phyloP scores from a whole-genome alignment of 1,140 invertebrate species.

The Ylistrum balloti region DNA sequence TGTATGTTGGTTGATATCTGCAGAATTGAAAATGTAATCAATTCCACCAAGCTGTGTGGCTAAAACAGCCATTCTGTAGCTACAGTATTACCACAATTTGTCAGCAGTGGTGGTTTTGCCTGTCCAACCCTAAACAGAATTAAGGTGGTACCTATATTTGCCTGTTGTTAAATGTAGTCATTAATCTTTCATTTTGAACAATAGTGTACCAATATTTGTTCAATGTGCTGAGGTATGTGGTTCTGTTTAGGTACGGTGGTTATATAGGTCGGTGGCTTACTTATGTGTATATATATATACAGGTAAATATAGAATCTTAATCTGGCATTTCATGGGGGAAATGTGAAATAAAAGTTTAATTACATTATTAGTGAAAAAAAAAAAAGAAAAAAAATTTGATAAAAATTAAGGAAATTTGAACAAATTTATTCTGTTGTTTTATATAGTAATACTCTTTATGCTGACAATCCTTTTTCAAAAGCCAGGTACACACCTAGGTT shows the following conservation, averaged over 20 bases:
- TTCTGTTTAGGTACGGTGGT: neutral
- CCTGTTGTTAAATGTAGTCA: neutral
- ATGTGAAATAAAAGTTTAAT: too few species aligned
- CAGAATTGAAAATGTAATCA: neutral
- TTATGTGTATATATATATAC: neutral
- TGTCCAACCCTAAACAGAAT: too few species aligned
- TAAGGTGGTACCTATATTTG: neutral
- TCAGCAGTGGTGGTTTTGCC: too few species aligned
- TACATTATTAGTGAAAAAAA: too few species aligned
- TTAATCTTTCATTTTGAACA: conserved; percentile 30
- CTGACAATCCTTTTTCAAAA: neutral
- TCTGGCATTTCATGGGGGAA: too few species aligned
- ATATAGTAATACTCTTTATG: neutral
- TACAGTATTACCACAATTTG: too few species aligned
- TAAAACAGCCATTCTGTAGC: neutral
- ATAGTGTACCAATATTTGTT: neutral
- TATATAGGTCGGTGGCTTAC: neutral
- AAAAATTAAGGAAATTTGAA: too few species aligned
- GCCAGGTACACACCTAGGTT: neutral
- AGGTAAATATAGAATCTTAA: neutral
- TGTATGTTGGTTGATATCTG: neutral
- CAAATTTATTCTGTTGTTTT: too few species aligned
- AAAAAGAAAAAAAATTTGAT: too few species aligned
- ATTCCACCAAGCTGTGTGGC: neutral
- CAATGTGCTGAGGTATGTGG: conserved; percentile 24